phyloP scores from a whole-genome alignment of 2,113 vertebrate species.

The Prietella phreatophila region DNA sequence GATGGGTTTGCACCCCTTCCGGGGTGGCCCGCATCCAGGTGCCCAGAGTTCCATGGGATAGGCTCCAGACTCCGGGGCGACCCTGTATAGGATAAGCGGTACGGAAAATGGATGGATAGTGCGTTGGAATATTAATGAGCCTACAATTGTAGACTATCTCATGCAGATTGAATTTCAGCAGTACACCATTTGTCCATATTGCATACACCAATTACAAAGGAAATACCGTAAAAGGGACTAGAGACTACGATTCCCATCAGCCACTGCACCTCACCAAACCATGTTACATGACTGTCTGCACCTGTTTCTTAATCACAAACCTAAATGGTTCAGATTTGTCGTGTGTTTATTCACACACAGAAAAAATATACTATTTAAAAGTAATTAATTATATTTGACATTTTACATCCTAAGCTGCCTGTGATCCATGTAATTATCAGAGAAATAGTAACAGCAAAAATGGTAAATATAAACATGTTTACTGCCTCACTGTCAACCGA shows the following conservation, averaged over 20 bases:
- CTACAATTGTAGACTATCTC: background rate
- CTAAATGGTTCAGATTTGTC: background rate
- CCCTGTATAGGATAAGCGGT: too few relatives aligned
- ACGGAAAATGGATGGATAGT: too few relatives aligned
- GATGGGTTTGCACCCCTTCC: too few relatives aligned
- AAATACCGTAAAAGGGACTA: too few relatives aligned
- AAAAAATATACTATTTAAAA: background rate
- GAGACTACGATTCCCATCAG: too few relatives aligned
- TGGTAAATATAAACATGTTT: background rate
- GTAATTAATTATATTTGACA: background rate
- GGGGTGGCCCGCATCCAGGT: too few relatives aligned
- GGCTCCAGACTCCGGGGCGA: too few relatives aligned
- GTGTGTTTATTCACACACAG: background rate
- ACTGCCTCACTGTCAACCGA: background rate
- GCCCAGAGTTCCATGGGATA: too few relatives aligned
- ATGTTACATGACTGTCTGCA: too few relatives aligned
- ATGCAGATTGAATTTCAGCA: background rate
- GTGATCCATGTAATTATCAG: background rate
- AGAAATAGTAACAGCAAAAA: background rate
- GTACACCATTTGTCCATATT: background rate
- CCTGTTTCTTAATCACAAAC: background rate
- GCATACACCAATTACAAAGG: background rate
- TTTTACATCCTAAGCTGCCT: background rate
- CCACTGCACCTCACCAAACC: too few relatives aligned
- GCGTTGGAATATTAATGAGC: background rate